Evolutionary conservation across 2,888 invertebrate species (phyloP).

Genomic region (Pteria penguin): DNA sequence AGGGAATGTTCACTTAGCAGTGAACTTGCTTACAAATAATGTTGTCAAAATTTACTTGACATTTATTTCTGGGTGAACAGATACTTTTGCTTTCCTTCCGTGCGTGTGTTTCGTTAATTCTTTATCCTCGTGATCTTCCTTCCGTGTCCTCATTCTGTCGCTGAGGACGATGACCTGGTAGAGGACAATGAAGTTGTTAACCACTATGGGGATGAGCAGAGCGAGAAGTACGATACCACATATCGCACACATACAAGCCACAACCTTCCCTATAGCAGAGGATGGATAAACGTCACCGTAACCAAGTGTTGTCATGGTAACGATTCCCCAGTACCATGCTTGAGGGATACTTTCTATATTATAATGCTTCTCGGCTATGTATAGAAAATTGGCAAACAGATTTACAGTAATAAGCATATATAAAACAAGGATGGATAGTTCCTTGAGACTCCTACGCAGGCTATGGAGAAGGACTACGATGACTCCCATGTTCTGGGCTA

Average conservation of each 20-base stretch:
- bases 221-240: conserved; percentile 51
- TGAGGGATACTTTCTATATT: conserved; percentile 44
- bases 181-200: conserved; percentile 53
- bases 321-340: conserved; percentile 53
- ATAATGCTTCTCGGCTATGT: conserved; percentile 43
- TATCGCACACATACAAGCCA: conserved; percentile 44
- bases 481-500: conserved; percentile 47
- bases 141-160: conserved; percentile 10
- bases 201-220: conserved; percentile 52
- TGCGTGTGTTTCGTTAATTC: neutral
- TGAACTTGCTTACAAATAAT: too few relatives aligned
- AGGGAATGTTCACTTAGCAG: too few relatives aligned
- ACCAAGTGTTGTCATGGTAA: conserved; percentile 59
- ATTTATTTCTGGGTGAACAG: too few relatives aligned
- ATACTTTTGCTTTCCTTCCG: neutral
- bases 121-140: neutral
- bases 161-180: conserved; percentile 49
- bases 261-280: conserved; percentile 37
- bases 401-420: conserved; percentile 47
- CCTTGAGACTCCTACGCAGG: conserved; percentile 42
- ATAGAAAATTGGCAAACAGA: conserved; percentile 45
- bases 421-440: conserved; percentile 38
- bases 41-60: too few relatives aligned
- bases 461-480: conserved; percentile 47
- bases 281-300: conserved; percentile 55